Base-by-base conservation (phyloP, 2,113 vertebrate genomes). In the Girardinichthys multiradiatus region DNA sequence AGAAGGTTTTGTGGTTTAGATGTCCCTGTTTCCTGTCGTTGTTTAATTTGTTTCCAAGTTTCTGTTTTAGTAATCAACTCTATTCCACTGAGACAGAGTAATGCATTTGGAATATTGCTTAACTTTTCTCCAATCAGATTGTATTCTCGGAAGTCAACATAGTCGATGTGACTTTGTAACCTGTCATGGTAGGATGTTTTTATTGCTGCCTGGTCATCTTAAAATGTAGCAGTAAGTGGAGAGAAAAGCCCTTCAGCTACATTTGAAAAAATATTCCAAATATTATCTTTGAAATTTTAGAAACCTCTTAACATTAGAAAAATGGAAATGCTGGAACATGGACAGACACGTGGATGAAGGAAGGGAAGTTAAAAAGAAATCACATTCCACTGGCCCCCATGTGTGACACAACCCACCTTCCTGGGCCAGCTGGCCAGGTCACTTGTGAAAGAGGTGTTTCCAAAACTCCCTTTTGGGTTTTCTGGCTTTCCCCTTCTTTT, bases 401-500 rank as follows among this genome's bases (percentile, higher is more conserved):
- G 78, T 81, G 70, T 70, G 86, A 85, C 86, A 87, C 86, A 83
- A 84, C 74, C 79, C 72, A 71, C 73, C 79, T 83, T 77, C 76
- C 66, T 77, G 72, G 72, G 69, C 73, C 84, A 88, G 89, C 86
- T 92, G 90, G 87, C 84, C 90, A 83, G 87, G 82, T 84, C 57
- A 45, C 85, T 92, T 93, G 89, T 83, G 75, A 92, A 92, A 92
- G 90, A 93, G 85, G 64, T 68, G 79, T 79, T 77, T 60, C 86
- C 80, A 75, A 91, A 86, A 90, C 37, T 86, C 89, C 83, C 88
- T 92, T 92, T 92, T 90, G 90, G 21, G 92, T 92, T 92, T 90
- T 86, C 91, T 91, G 91, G 84, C 87, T 75, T 92, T 92, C 75
- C 83, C 89, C 88, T 90, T 79, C 70, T 82, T 86, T 93, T 89